Evolutionary conservation across 2,113 vertebrate genomes (phyloP).

Genomic region (Paradisaea rubra): DNA sequence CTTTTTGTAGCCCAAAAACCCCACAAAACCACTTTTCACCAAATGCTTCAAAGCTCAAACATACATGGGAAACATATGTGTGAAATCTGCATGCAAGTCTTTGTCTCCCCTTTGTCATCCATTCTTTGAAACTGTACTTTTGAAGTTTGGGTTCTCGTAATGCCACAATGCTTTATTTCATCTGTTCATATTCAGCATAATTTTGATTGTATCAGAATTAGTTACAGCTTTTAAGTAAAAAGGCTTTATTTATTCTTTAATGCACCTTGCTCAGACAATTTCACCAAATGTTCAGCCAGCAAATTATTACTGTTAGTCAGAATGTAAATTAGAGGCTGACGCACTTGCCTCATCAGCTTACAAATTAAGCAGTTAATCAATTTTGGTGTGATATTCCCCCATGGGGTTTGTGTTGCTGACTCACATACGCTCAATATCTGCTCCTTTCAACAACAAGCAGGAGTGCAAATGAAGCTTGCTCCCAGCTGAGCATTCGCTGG

Average conservation of each 20-base stretch:
- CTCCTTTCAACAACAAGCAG: neutral
- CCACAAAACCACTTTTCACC: neutral
- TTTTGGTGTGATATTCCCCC: slow-evolving; percentile 22
- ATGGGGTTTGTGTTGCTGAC: slow-evolving; percentile 13
- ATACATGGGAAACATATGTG: neutral
- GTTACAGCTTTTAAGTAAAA: slow-evolving; percentile 30
- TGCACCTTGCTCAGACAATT: slow-evolving; percentile 42
- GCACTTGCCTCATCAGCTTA: slow-evolving; percentile 31
- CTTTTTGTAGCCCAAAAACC: neutral
- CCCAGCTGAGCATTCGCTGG: neutral
- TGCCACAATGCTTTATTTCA: neutral
- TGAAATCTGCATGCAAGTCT: neutral
- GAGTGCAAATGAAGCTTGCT: slow-evolving; percentile 33
- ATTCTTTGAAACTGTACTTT: neutral
- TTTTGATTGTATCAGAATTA: slow-evolving; percentile 15
- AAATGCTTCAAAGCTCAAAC: neutral
- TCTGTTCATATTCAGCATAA: neutral
- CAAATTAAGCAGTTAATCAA: slow-evolving; percentile 37
- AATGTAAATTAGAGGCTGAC: slow-evolving; percentile 34
- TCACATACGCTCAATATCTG: slow-evolving; percentile 39
- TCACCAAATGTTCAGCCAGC: slow-evolving; percentile 18
- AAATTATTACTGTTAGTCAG: slow-evolving; percentile 45
- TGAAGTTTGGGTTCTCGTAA: neutral
- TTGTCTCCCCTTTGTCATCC: neutral
- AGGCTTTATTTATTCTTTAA: slow-evolving; percentile 21